Percentiles rank a stretch among this genome's conserved stretches.
These are phyloP conservation scores for Ditula angustiorana DNA, from an alignment of 2,888 invertebrate species.

Conservation along the genomic window DNA sequence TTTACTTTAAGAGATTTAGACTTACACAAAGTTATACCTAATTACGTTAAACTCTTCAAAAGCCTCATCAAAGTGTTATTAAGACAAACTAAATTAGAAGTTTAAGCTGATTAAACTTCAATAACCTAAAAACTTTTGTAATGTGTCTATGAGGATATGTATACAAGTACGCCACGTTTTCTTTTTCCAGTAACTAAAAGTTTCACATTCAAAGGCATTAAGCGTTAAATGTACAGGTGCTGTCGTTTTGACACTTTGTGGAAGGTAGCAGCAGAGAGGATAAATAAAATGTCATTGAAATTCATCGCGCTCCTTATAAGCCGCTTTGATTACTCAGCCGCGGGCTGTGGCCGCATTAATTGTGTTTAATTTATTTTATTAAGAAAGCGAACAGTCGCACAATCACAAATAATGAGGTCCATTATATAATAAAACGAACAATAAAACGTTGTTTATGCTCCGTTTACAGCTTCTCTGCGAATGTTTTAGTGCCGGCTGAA, in stretches of 20 bases:
- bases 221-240: conserved; percentile 12
- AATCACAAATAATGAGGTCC: conserved; percentile 21
- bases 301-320: conserved; percentile 15
- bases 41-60: neutral
- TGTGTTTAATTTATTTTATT: conserved; percentile 27
- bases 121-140: too few relatives aligned
- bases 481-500: conserved; percentile 20
- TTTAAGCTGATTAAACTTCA: too few relatives aligned
- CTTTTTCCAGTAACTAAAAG: conserved; percentile 45
- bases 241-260: neutral
- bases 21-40: neutral
- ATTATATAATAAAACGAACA: conserved; percentile 28
- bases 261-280: neutral
- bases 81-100: too few relatives aligned
- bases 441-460: conserved; percentile 26
- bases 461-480: conserved; percentile 25
- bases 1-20: neutral
- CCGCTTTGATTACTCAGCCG: conserved; percentile 27
- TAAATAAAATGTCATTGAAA: conserved; percentile 7
- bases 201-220: conserved; percentile 45
- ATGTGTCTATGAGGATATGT: too few relatives aligned
- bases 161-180: too few relatives aligned
- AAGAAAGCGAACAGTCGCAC: conserved; percentile 17
- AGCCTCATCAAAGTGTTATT: neutral
- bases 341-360: conserved; percentile 17